Evolutionary conservation across 2,888 invertebrate genomes (phyloP).

Genomic region (Chloroclysta siterata): DNA sequence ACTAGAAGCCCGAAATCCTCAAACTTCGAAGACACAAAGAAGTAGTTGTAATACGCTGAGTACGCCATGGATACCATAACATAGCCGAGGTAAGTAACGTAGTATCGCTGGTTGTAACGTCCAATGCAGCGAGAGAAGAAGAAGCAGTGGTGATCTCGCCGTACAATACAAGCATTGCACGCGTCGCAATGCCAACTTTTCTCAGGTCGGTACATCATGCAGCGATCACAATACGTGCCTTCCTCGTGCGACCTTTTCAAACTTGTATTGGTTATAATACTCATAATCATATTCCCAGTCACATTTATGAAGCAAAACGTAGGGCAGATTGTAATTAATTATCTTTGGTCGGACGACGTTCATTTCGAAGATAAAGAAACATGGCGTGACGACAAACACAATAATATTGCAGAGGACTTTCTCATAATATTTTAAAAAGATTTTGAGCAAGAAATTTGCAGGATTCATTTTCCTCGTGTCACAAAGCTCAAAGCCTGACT

Average conservation of each 20-base stretch:
- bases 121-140: conserved; percentile 94
- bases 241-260: conserved; percentile 42
- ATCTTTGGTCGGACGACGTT: conserved; percentile 56
- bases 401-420: conserved; percentile 49
- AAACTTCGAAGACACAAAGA: conserved; percentile 82
- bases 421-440: conserved; percentile 37
- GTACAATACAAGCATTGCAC: conserved; percentile 92
- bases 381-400: conserved; percentile 57
- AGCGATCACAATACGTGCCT: conserved; percentile 87
- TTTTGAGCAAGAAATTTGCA: conserved; percentile 15
- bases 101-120: conserved; percentile 92
- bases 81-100: conserved; percentile 89
- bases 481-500: conserved; percentile 25
- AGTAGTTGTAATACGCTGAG: conserved; percentile 87
- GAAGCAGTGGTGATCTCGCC: conserved; percentile 93
- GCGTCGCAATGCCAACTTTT: conserved; percentile 93
- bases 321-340: conserved; percentile 47
- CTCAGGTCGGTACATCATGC: conserved; percentile 88
- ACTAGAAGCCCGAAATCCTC: conserved; percentile 48
- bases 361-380: conserved; percentile 62
- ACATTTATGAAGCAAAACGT: conserved; percentile 63
- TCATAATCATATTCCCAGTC: conserved; percentile 63
- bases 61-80: conserved; percentile 88
- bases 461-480: conserved; percentile 25
- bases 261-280: conserved; percentile 56